A percentile compares a stretch with the other conserved stretches of the same genome.
These are phyloP conservation scores for Drosophila teissieri DNA, from an alignment of 1,140 invertebrate genomes.

Conservation along the genomic window DNA sequence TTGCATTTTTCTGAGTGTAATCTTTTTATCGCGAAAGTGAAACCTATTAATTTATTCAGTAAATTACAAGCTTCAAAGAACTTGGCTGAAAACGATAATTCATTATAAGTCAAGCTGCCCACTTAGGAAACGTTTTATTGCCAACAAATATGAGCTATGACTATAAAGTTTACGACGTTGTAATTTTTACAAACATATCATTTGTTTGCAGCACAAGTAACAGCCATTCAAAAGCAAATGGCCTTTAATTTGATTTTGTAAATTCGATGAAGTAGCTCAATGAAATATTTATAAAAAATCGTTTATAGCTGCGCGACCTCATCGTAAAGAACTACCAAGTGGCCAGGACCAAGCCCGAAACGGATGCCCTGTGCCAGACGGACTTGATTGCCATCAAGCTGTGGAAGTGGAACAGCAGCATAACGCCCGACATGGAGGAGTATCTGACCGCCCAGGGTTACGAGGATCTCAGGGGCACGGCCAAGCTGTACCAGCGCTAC, in stretches of 20 bases:
- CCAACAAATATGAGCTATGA: neutral
- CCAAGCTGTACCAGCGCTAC: constrained; percentile 86
- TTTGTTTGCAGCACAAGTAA: constrained; percentile 15
- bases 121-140: constrained; percentile 9
- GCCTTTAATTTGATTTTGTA: too few species aligned
- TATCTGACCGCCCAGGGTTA: constrained; percentile 86
- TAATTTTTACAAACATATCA: constrained; percentile 7
- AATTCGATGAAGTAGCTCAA: too few species aligned
- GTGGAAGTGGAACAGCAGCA: constrained; percentile 87
- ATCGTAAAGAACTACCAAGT: constrained; percentile 87
- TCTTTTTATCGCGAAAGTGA: too few species aligned
- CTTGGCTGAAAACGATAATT: neutral
- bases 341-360: constrained; percentile 62
- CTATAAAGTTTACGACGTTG: neutral
- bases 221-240: neutral
- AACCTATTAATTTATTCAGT: too few species aligned
- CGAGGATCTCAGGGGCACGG: constrained; percentile 87
- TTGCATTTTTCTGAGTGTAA: too few species aligned
- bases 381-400: constrained; percentile 86
- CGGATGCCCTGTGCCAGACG: constrained; percentile 86
- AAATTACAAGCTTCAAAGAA: neutral
- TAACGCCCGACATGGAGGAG: constrained; percentile 86
- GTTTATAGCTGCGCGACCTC: constrained; percentile 83
- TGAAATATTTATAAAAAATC: too few species aligned
- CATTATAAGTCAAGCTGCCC: neutral